Evolutionary conservation across 2,888 invertebrate species (phyloP), one percentile per base, ranked within the genome.

Genomic region (Aethes cnicana): DNA sequence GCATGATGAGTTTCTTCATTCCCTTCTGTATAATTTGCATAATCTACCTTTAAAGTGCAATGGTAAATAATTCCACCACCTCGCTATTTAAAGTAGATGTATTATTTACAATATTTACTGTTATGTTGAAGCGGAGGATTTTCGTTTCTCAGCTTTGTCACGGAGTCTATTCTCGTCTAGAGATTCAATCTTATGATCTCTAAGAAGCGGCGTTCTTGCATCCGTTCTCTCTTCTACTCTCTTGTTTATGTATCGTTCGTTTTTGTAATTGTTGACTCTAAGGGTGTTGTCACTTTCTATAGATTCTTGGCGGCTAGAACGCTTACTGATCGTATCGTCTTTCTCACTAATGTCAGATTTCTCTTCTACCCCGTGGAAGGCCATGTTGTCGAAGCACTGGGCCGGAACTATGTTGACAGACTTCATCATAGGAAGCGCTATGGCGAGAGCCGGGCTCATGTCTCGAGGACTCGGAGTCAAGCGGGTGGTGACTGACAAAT

Each of bases 391-490:
- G 49, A 90, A 90, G 63, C 90, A 90, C 58, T 90, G 90, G 7
- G 81, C 72, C 33, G 90, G 89, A 35, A 87, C 82, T 35, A 89
- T 72, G 66, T 90, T 90, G 26, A 90, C 87, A 6, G 90, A 90
- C 56, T 92, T 92, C 85, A 92, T 90, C 86, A 92, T 92, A 50
- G 92, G 91, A 56, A 92, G 72, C 50, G 92, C 92, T 69, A 92
- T 92, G 39, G 92, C 91, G 42, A 92, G 77, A 30, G 92, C 92
- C 48, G 92, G 92, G 69, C 92, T 92, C 77, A 92, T 89, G 63
- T 93, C 93, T 55, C 93, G 87, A 53, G 93, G 93, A 76, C 93
- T 93, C 48, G 93, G 93, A 59, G 93, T 91, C 56, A 94, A 85
- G 57, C 92, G 92, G 56, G 93, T 91, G 53, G 93, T 90, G 62